Percentiles rank a stretch among this genome's conserved stretches.
These are phyloP conservation scores for Periplaneta americana DNA, from an alignment of 1,140 invertebrate genomes.

Conservation along the genomic window DNA sequence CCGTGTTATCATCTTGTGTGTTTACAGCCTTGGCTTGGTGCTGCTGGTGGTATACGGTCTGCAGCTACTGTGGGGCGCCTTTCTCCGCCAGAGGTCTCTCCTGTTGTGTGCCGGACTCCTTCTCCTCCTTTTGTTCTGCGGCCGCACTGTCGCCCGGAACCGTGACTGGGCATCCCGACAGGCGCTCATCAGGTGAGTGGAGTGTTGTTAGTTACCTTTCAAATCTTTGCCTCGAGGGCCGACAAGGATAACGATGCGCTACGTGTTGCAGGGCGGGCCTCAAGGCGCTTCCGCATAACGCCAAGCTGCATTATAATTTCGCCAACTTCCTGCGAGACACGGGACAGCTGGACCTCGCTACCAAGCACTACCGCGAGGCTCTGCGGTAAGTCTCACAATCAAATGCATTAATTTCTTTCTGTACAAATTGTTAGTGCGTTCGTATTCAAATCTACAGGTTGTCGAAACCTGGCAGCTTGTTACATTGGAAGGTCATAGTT, in stretches of 20 bases:
- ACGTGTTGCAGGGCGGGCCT: constrained; percentile 65
- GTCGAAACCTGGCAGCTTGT: too few relatives aligned
- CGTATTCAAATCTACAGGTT: too few relatives aligned
- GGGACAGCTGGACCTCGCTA: constrained; percentile 60
- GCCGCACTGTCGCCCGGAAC: constrained; percentile 64
- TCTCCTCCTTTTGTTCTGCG: constrained; percentile 53
- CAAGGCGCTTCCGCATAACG: constrained; percentile 72
- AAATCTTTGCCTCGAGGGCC: too few relatives aligned
- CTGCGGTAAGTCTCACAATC: constrained; percentile 58
- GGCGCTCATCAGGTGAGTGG: constrained; percentile 59
- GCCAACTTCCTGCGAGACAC: constrained; percentile 79
- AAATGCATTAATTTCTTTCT: too few relatives aligned
- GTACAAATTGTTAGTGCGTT: too few relatives aligned
- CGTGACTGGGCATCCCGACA: constrained; percentile 74
- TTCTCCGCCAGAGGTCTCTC: constrained; percentile 40
- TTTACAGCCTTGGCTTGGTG: constrained; percentile 60
- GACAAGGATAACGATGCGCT: background rate
- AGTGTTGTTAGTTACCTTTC: too few relatives aligned
- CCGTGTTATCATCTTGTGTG: too few relatives aligned
- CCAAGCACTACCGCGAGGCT: constrained; percentile 73
- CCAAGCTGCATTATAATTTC: constrained; percentile 89
- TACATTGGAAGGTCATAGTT: too few relatives aligned
- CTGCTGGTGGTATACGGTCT: constrained; percentile 56
- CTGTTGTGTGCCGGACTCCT: constrained; percentile 42
- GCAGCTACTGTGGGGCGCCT: constrained; percentile 51